Evolutionary conservation across 2,113 vertebrate genomes (phyloP).

Genomic region (Nestor notabilis): DNA sequence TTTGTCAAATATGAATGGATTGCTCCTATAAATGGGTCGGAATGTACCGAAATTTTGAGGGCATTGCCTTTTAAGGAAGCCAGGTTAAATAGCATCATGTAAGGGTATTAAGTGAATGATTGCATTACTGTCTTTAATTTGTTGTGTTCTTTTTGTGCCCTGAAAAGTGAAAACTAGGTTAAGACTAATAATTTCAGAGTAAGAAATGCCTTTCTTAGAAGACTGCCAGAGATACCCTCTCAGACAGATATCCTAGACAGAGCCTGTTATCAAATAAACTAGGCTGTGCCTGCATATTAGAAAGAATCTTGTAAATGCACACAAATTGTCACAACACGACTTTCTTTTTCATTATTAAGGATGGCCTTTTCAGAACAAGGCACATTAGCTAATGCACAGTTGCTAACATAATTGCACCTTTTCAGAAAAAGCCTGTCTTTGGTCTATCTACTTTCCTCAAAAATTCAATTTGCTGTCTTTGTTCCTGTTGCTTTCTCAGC

Average conservation of each 20-base stretch:
- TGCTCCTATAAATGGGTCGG: slow-evolving; percentile 60
- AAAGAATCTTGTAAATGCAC: not conserved
- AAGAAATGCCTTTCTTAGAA: not conserved
- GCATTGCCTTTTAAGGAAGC: slow-evolving; percentile 48
- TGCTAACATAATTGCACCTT: not conserved
- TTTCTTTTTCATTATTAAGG: not conserved
- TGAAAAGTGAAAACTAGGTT: not conserved
- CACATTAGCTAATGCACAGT: not conserved
- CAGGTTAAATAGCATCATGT: slow-evolving; percentile 2
- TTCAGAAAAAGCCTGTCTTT: not conserved
- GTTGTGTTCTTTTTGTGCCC: not conserved
- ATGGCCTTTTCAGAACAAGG: not conserved
- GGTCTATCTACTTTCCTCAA: not conserved
- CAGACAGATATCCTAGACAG: not conserved
- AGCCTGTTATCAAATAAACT: not conserved
- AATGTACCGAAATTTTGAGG: slow-evolving; percentile 59
- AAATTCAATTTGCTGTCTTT: not conserved
- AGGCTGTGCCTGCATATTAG: not conserved
- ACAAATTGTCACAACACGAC: not conserved
- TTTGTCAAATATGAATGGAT: slow-evolving; percentile 43
- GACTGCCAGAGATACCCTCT: not conserved
- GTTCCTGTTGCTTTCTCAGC: not conserved
- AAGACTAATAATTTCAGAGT: not conserved
- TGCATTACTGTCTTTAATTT: not conserved
- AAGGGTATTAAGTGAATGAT: not conserved